phyloP scores from a whole-genome alignment of 1,140 invertebrate species.

The Asobara japonica region DNA sequence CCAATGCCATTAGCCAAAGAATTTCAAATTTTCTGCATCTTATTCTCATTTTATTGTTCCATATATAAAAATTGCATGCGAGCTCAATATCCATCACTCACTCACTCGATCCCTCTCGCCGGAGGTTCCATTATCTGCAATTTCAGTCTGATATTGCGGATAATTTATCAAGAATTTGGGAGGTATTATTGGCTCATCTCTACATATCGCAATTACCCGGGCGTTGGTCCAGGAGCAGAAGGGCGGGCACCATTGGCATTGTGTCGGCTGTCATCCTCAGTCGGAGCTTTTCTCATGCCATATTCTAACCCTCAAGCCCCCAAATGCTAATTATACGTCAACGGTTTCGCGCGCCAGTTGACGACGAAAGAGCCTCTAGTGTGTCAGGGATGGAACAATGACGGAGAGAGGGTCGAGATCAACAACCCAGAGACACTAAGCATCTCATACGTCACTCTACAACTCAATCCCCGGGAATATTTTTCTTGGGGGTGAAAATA shows the following conservation, averaged over 20 bases:
- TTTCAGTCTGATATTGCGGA: background rate
- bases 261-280: slow-evolving; percentile 61
- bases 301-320: slow-evolving; percentile 29
- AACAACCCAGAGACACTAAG: slow-evolving; percentile 5
- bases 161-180: background rate
- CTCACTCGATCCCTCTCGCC: too few relatives aligned
- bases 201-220: background rate
- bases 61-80: too few relatives aligned
- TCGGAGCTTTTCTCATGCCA: slow-evolving; percentile 46
- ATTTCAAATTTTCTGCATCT: background rate
- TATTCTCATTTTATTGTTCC: background rate
- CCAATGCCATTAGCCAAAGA: background rate
- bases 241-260: slow-evolving; percentile 43
- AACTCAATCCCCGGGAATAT: background rate
- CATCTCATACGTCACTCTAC: background rate
- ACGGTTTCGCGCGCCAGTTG: slow-evolving; percentile 34
- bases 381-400: slow-evolving; percentile 34
- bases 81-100: too few relatives aligned
- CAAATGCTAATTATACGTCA: slow-evolving; percentile 54
- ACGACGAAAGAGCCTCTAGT: slow-evolving; percentile 19
- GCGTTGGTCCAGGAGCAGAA: slow-evolving; percentile 12
- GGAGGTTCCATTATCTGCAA: background rate
- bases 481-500: too few relatives aligned
- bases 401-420: background rate
- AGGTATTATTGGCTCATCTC: background rate